Base-by-base conservation (phyloP, 2,888 invertebrate species). In the Eledona agricola region DNA sequence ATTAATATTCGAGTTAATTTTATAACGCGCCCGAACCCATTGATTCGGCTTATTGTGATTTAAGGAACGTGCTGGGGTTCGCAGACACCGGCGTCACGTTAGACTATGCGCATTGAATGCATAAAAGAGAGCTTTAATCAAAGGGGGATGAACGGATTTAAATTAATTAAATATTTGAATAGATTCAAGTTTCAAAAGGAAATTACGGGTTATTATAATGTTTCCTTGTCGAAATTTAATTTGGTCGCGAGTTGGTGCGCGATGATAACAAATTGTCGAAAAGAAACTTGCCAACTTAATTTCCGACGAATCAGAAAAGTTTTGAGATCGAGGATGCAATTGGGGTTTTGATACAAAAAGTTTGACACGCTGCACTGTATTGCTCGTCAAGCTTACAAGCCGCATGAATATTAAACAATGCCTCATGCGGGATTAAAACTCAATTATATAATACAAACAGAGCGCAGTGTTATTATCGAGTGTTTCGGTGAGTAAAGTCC, bases 131-230 rank as follows among this genome's bases (percentile, higher is more conserved):
- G 59, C 52, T 60, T 62, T 62, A 62, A 60, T 62, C 59, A 62
- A 59, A 57, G 38, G 32, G 58, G 60, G 57, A 62, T 60, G 57
- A 62, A 60, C 62, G 60, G 59, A 62, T 62, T 62, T 62, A 62
- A 62, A 62, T 60, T 62, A 62, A 62, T 62, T 60, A 62, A 60
- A 62, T 62, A 62, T 62, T 62, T 60, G 60, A 62, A 62, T 62
- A 60, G 60, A 59, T 59, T 55, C 53, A 42, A 49, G 57, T 59
- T 57, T 54, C 59, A 57, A 62, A 62, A 52, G 54, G 49, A 62
- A 62, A 62, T 60, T 60, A 62, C 60, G 56, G 59, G 59, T 62
- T 62, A 62, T 62, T 62, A 62, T 60, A 60, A 59, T 57, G 62
- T 62, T 62, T 62, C 59, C 62, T 59, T 58, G 60, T 62, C 58